Evolutionary conservation across 2,113 vertebrate species (phyloP), one percentile per base, ranked within the genome.

Genomic region (Plestiodon gilberti): DNA sequence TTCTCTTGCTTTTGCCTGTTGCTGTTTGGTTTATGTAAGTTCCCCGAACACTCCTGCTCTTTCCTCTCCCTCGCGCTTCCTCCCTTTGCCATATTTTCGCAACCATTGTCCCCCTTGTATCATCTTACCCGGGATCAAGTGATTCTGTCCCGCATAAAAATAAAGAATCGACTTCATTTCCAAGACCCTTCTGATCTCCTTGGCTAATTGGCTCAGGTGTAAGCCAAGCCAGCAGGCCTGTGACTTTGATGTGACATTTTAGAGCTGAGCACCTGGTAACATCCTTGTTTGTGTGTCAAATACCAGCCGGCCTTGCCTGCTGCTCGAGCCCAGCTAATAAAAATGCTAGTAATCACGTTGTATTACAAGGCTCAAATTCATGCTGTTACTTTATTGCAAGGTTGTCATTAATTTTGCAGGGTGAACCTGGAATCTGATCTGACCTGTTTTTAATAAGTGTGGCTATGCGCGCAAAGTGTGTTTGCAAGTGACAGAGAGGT

Each of bases 131-230:
- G 95, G 95, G 97, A 98, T 98, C 97, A 95, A 97, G 97, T 98
- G 97, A 97, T 94, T 92, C 90, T 95, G 94, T 90, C 93, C 93
- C 92, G 28, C 40, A 91, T 96, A 83, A 90, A 94, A 96, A 93
- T 90, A 95, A 95, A 96, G 95, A 86, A 91, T 75, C 55, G 30
- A 97, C 97, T 98, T 97, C 92, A 93, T 97, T 96, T 95, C 86
- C 95, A 96, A 95, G 94, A 95, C 95, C 92, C 96, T 89, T 96
- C 95, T 97, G 97, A 98, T 98, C 97, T 98, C 96, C 93, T 84
- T 11, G 90, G 96, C 97, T 99, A 99, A 99, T 98, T 98, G 98
- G 98, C 98, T 98, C 96, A 98, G 97, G 97, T 98, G 98, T 98
- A 99, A 98, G 96, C 96, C 96, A 95, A 98, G 96, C 97, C 97